Base-by-base conservation (phyloP, 2,888 invertebrate species). In the Drosophila glabriapex region DNA sequence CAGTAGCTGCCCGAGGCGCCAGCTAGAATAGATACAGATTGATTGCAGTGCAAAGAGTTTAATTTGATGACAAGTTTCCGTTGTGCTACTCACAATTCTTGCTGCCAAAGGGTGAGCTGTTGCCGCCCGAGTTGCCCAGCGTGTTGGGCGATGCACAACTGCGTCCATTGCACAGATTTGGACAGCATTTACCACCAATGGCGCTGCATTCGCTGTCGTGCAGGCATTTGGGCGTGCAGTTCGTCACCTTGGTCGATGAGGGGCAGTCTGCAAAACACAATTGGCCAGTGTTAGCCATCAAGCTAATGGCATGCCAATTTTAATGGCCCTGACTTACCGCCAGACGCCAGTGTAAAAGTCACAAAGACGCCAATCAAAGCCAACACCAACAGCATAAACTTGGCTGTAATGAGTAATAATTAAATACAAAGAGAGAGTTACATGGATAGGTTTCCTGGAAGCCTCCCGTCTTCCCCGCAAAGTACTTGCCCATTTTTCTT, bases 181-280 rank as follows among this genome's bases (percentile, higher is more conserved):
- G 94, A 83, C 96, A 96, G 92, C 96, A 97, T 79, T 95, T 95
- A 90, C 95, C 95, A 78, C 95, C 95, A 62, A 95, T 94, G 39
- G 94, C 94, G 43, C 93, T 93, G 92, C 97, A 97, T 78, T 96
- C 95, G 80, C 94, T 95, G 91, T 96, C 95, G 71, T 95, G 95
- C 53, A 94, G 90, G 84, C 97, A 97, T 89, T 95, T 96, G 1
- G 96, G 96, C 60, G 94, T 95, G 92, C 96, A 97, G 72, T 94
- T 94, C 77, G 94, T 94, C 73, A 96, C 95, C 91, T 95, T 95
- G 43, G 95, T 95, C 0, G 95, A 94, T 3, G 95, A 91, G 3
- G 96, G 96, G 87, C 96, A 97, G 78, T 94, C 94, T 77, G 64
- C 41, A 19, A 63, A 19, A 12, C 14, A 12, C 14, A 67, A 33